Percentiles rank a stretch among this genome's conserved stretches.
These are phyloP conservation scores for Cosmia pyralina DNA, from an alignment of 2,888 invertebrate genomes.

Conservation along the genomic window DNA sequence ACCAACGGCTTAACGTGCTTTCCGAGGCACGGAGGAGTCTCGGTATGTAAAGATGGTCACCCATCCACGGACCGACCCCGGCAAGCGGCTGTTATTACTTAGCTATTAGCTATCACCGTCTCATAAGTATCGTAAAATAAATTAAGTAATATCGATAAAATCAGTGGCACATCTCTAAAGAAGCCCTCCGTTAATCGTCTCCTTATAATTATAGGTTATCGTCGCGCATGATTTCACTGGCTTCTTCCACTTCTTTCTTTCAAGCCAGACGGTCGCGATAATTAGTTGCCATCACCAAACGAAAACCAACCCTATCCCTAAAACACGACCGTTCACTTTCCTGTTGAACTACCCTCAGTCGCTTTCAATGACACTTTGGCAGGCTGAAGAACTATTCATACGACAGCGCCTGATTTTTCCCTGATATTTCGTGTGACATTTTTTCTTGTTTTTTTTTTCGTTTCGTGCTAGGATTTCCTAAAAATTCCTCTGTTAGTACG, in stretches of 20 bases:
- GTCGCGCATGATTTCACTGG: slow-evolving; percentile 81
- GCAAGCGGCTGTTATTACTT: too few relatives aligned
- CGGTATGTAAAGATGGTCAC: too few relatives aligned
- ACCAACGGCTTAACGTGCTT: too few relatives aligned
- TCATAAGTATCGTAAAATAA: not conserved
- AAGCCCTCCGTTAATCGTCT: slow-evolving; percentile 76
- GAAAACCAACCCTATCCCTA: slow-evolving; percentile 54
- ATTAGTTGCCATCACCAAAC: slow-evolving; percentile 71
- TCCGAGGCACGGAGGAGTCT: too few relatives aligned
- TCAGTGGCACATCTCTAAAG: slow-evolving; percentile 66
- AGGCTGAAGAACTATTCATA: slow-evolving; percentile 78
- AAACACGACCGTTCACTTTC: slow-evolving; percentile 55
- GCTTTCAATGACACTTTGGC: slow-evolving; percentile 76
- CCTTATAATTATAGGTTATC: slow-evolving; percentile 82
- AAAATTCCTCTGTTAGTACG: slow-evolving; percentile 51
- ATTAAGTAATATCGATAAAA: slow-evolving; percentile 43
- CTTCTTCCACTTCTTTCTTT: slow-evolving; percentile 79
- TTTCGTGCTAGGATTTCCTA: slow-evolving; percentile 55
- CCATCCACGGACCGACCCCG: too few relatives aligned
- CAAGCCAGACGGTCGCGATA: slow-evolving; percentile 69
- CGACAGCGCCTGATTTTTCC: slow-evolving; percentile 69
- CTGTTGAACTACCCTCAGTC: slow-evolving; percentile 39
- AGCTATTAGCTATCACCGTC: too few relatives aligned
- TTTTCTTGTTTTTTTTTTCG: slow-evolving; percentile 65
- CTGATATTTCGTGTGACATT: slow-evolving; percentile 69